phyloP scores from a whole-genome alignment of 2,888 invertebrate genomes.

The Pegoplata infirma region DNA sequence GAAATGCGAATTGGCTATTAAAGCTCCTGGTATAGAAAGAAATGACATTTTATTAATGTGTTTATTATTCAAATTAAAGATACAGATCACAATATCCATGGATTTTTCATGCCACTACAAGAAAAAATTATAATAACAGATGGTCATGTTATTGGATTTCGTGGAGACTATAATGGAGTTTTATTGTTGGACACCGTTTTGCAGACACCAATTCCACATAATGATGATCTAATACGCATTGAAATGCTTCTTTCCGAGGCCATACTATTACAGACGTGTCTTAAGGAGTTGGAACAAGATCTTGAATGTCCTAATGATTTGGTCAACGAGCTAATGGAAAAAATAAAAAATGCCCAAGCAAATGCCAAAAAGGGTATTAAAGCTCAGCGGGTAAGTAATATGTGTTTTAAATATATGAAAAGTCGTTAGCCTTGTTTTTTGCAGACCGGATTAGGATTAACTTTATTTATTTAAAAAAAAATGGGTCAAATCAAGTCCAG shows the following conservation, averaged over 20 bases:
- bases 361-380: conserved; percentile 91
- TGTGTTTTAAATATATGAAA: too few relatives aligned
- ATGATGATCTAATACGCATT: conserved; percentile 88
- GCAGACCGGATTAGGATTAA: too few relatives aligned
- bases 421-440: too few relatives aligned
- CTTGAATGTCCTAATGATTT: conserved; percentile 89
- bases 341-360: conserved; percentile 85
- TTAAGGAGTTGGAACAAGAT: conserved; percentile 85
- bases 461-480: too few relatives aligned
- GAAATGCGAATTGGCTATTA: too few relatives aligned
- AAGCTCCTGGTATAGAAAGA: too few relatives aligned
- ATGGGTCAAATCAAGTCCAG: too few relatives aligned
- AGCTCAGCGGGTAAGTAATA: conserved; percentile 87
- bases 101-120: conserved; percentile 86
- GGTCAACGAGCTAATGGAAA: conserved; percentile 86
- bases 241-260: conserved; percentile 94
- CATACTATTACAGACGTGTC: conserved; percentile 88
- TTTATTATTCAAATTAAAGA: too few relatives aligned
- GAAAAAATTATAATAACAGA: conserved; percentile 92
- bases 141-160: conserved; percentile 88
- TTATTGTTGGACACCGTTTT: conserved; percentile 92
- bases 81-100: conserved; percentile 82
- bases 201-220: conserved; percentile 87
- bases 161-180: conserved; percentile 95
- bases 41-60: too few relatives aligned